Base-by-base conservation (phyloP, 2,113 vertebrate species). In the Perca fluviatilis region DNA sequence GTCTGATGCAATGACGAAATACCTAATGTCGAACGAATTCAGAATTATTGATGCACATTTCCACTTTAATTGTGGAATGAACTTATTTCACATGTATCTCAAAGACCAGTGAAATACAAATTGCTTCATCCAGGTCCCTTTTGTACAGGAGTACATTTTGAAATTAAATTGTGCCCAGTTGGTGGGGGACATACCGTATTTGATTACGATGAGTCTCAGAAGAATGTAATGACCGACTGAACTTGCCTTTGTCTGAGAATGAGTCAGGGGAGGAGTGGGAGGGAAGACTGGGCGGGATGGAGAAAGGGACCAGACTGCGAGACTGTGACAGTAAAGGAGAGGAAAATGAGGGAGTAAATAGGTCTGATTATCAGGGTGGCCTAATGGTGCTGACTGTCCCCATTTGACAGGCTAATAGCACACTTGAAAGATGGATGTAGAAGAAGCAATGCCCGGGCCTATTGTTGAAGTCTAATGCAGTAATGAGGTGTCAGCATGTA, bases 401-500 rank as follows among this genome's bases (percentile, higher is more conserved):
- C 65, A 69, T 91, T 93, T 95, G 94, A 95, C 93, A 91, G 86
- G 92, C 87, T 95, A 94, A 95, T 95, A 90, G 91, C 80, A 83
- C 87, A 75, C 91, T 91, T 95, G 94, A 95, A 91, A 91, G 92
- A 95, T 93, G 89, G 94, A 94, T 90, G 89, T 89, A 91, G 92
- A 91, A 86, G 85, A 87, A 86, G 90, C 80, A 85, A 89, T 89
- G 79, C 79, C 82, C 61, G 65, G 84, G 43, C 86, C 92, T 85
- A 92, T 95, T 95, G 95, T 95, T 92, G 88, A 89, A 68, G 86
- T 88, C 85, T 64, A 65, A 76, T 70, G 74, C 83, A 53, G 80
- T 95, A 95, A 95, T 95, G 94, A 95, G 92, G 92, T 92, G 88
- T 93, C 92, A 91, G 91, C 91, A 83, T 79, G 91, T 94, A 95